These are phyloP conservation scores for Hippocampus zosterae DNA, from an alignment of 2,113 vertebrate species.

Conservation along the genomic window DNA sequence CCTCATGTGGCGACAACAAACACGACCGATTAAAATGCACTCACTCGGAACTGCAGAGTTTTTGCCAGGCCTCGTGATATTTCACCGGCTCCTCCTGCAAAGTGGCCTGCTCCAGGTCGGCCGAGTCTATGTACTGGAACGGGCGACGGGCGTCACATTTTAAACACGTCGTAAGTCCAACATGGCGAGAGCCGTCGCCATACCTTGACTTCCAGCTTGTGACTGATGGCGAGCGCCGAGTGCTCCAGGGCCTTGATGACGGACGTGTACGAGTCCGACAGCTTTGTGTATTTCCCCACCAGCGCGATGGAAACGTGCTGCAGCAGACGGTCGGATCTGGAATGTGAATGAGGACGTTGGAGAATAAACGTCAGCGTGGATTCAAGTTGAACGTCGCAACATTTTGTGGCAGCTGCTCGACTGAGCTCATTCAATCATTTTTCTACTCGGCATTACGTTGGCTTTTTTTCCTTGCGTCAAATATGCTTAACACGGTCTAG, in stretches of 20 bases:
- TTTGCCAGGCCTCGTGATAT: slow-evolving; percentile 97
- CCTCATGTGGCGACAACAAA: slow-evolving; percentile 18
- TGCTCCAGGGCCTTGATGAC: slow-evolving; percentile 96
- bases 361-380: background rate
- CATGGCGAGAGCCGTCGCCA: background rate
- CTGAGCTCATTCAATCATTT: too few species aligned
- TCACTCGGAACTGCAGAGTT: slow-evolving; percentile 92
- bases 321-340: slow-evolving; percentile 87
- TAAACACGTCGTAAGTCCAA: slow-evolving; percentile 2
- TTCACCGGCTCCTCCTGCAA: slow-evolving; percentile 88
- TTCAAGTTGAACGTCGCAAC: background rate
- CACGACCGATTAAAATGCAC: slow-evolving; percentile 29
- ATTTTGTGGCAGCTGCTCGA: background rate
- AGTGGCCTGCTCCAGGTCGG: slow-evolving; percentile 82
- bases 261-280: slow-evolving; percentile 92
- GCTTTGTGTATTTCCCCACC: slow-evolving; percentile 96
- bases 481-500: too few species aligned
- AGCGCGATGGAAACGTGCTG: slow-evolving; percentile 88
- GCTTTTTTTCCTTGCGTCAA: too few species aligned
- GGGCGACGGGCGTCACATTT: slow-evolving; percentile 3
- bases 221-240: slow-evolving; percentile 92
- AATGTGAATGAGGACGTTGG: background rate
- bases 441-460: too few species aligned
- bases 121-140: slow-evolving; percentile 90
- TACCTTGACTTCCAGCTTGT: slow-evolving; percentile 94